Percentiles rank a stretch among this genome's conserved stretches.
phyloP scores from a whole-genome alignment of 1,140 invertebrate species.

The Drosophila nigromelanica region DNA sequence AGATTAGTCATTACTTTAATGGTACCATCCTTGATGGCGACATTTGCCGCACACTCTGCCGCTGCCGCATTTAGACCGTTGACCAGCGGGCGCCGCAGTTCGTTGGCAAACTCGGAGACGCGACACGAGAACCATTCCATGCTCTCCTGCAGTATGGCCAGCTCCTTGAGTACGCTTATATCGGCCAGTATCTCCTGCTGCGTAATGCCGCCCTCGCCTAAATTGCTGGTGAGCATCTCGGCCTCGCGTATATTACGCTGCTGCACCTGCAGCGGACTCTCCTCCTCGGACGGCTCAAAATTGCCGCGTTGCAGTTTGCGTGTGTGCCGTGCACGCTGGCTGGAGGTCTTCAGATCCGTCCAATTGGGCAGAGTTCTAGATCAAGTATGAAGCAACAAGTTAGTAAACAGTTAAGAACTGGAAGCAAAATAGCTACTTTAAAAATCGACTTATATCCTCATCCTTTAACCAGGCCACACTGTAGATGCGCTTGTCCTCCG shows the following conservation, averaged over 20 bases:
- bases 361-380: conserved; percentile 92
- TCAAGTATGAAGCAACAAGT: background rate
- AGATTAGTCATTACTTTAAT: conserved; percentile 86
- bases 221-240: conserved; percentile 94
- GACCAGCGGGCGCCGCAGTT: conserved; percentile 83
- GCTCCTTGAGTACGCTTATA: conserved; percentile 90
- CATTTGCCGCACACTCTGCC: conserved; percentile 57
- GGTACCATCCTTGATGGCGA: conserved; percentile 81
- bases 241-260: conserved; percentile 94
- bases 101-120: conserved; percentile 85
- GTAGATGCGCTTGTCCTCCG: conserved; percentile 91
- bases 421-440: conserved; percentile 86
- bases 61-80: conserved; percentile 65
- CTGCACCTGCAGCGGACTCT: conserved; percentile 91
- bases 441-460: conserved; percentile 96
- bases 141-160: conserved; percentile 96
- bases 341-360: conserved; percentile 88
- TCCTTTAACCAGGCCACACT: conserved; percentile 97
- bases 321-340: conserved; percentile 81
- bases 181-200: conserved; percentile 93
- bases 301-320: conserved; percentile 69
- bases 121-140: conserved; percentile 91
- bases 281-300: conserved; percentile 86
- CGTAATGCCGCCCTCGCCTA: conserved; percentile 93
- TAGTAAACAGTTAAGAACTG: background rate